Evolutionary conservation across 2,113 vertebrate species (phyloP).

Genomic region (Stigmatopora nigra): DNA sequence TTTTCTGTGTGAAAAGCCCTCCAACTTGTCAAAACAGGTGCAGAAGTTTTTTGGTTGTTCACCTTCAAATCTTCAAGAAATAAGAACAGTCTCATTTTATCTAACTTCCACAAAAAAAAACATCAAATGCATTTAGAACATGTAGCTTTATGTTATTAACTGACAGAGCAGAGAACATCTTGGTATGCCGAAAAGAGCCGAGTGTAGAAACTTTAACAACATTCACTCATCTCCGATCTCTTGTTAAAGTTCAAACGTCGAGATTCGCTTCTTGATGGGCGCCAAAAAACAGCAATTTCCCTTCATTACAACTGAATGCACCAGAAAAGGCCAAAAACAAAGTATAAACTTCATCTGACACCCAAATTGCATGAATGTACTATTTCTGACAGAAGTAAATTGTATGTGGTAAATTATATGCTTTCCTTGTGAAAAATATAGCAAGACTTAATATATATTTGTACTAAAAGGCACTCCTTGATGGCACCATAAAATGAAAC

Average conservation of each 20-base stretch:
- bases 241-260: not conserved
- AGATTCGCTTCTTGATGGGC: not conserved
- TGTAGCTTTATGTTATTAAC: not conserved
- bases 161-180: not conserved
- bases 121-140: slow-evolving; percentile 1
- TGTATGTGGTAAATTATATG: not conserved
- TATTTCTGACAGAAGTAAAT: not conserved
- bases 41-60: no score
- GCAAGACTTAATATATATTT: not conserved
- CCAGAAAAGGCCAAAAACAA: not conserved
- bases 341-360: not conserved
- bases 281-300: not conserved
- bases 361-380: not conserved
- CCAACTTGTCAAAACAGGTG: not conserved
- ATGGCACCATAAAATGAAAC: not conserved
- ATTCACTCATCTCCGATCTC: not conserved
- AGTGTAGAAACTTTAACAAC: not conserved
- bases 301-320: not conserved
- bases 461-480: not conserved
- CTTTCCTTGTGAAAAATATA: not conserved
- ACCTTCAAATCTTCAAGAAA: not conserved
- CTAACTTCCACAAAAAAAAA: not conserved
- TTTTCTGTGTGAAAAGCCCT: no score
- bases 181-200: not conserved
- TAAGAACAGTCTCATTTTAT: not conserved